Percentiles rank a stretch among this genome's conserved stretches.
phyloP scores from a whole-genome alignment of 1,140 invertebrate species.

The Ptiloglossa arizonensis region DNA sequence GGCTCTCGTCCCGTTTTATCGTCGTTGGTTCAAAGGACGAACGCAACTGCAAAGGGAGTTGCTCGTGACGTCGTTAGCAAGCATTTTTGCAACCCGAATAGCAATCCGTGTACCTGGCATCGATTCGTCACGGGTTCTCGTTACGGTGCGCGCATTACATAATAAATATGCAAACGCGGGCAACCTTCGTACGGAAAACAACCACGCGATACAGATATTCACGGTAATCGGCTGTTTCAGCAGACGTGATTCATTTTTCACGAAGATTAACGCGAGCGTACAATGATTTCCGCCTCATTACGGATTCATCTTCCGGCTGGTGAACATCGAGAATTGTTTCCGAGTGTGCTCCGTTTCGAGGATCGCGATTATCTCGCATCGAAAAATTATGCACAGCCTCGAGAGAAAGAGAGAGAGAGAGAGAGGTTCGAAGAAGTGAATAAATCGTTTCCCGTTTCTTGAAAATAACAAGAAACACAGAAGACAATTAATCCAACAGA shows the following conservation, averaged over 20 bases:
- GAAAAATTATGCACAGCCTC: too few relatives aligned
- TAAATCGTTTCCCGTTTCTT: too few relatives aligned
- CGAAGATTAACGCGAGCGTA: background rate
- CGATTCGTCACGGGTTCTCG: constrained; percentile 25
- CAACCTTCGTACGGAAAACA: constrained; percentile 25
- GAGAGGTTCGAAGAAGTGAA: too few relatives aligned
- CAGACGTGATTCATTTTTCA: constrained; percentile 25
- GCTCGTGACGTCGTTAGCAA: background rate
- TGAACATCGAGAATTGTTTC: background rate
- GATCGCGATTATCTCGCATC: too few relatives aligned
- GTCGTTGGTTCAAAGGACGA: background rate
- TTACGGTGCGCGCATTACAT: constrained; percentile 30
- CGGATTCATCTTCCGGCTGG: background rate
- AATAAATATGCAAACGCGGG: constrained; percentile 28
- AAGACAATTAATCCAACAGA: too few relatives aligned
- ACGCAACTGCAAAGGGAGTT: background rate
- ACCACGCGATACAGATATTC: background rate
- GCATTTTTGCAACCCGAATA: background rate
- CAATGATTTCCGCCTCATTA: constrained; percentile 25
- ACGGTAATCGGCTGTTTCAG: background rate
- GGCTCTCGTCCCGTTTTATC: background rate
- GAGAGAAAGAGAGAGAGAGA: too few relatives aligned
- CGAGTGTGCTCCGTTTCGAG: too few relatives aligned
- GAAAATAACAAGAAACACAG: too few relatives aligned
- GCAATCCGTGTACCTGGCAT: constrained; percentile 16